Conservation (phyloP, 2,888 invertebrate species). For the Heliothis peltigera region DNA sequence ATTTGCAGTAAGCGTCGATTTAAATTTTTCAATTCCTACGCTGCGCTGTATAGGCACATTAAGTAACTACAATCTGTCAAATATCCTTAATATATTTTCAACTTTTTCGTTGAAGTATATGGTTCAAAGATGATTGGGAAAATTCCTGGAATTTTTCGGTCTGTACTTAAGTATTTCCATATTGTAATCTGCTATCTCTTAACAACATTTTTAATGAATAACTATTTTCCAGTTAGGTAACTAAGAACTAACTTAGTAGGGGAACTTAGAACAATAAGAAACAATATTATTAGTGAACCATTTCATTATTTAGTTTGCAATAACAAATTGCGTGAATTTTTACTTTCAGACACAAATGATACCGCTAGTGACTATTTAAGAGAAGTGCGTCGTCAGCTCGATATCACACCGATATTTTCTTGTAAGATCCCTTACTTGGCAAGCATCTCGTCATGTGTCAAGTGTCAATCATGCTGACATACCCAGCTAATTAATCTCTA, state of each 20-base stretch:
- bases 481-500: conserved; percentile 34
- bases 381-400: background rate
- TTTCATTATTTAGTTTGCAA: conserved; percentile 23
- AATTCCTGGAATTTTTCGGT: too few relatives aligned
- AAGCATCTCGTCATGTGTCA: conserved; percentile 5
- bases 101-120: too few relatives aligned
- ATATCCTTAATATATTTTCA: too few relatives aligned
- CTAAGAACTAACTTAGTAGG: too few relatives aligned
- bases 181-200: too few relatives aligned
- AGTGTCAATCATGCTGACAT: conserved; percentile 28
- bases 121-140: too few relatives aligned
- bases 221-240: conserved; percentile 32
- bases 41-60: too few relatives aligned
- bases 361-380: background rate
- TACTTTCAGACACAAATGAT: too few relatives aligned
- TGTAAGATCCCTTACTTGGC: background rate
- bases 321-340: conserved; percentile 1
- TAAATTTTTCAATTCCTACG: conserved; percentile 27
- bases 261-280: conserved; percentile 35
- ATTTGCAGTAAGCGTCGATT: background rate
- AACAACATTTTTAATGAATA: conserved; percentile 18
- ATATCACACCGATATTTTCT: background rate
- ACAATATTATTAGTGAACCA: conserved; percentile 25
- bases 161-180: too few relatives aligned
- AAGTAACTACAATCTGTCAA: too few relatives aligned